Conservation (phyloP, 2,888 invertebrate genomes). For the Schizaphis graminum region DNA sequence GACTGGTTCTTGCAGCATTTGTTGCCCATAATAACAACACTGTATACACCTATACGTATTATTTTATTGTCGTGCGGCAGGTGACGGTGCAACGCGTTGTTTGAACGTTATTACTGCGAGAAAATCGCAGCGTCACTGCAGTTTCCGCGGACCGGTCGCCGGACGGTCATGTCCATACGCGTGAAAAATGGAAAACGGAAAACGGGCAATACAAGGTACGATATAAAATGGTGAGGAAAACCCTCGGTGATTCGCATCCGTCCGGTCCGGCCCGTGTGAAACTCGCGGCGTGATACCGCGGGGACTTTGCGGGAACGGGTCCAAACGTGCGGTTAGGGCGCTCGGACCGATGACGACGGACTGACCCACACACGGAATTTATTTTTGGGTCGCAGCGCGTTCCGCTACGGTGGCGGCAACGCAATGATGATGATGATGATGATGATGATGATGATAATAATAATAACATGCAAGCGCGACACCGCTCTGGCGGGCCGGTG, state of each 20-base stretch:
- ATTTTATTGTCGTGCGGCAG: neutral
- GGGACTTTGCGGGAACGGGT: conserved; percentile 10
- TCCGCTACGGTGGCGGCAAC: neutral
- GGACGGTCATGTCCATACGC: neutral
- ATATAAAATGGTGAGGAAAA: neutral
- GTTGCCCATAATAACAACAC: conserved; percentile 72
- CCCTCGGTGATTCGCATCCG: neutral
- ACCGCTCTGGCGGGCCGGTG: neutral
- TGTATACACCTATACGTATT: neutral
- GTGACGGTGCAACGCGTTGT: neutral
- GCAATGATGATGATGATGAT: neutral
- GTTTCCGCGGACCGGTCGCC: neutral
- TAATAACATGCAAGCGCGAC: neutral
- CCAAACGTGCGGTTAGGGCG: conserved; percentile 35
- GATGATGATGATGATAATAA: neutral
- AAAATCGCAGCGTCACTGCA: neutral
- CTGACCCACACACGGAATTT: conserved; percentile 63
- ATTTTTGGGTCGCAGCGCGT: conserved; percentile 51
- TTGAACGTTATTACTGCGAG: neutral
- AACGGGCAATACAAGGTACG: neutral
- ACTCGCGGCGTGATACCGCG: neutral
- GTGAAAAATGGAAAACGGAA: neutral
- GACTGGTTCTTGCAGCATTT: conserved; percentile 76
- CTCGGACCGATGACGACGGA: conserved; percentile 41
- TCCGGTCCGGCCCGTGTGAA: neutral